Conservation (phyloP, 2,888 invertebrate species). For the Heliconius ethilla region DNA sequence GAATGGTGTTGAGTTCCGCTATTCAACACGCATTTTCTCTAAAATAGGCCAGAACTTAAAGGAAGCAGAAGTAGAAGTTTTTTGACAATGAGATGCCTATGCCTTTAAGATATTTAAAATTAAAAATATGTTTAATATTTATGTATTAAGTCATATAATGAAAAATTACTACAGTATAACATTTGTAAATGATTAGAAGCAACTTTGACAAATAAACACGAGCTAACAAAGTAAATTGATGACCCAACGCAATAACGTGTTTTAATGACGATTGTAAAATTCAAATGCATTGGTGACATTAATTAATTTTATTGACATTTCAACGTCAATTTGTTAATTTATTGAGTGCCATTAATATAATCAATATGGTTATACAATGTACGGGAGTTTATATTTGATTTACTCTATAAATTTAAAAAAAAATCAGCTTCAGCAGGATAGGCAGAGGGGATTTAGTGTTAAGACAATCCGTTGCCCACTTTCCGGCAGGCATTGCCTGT, state of each 20-base stretch:
- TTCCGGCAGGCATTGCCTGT: too few relatives aligned
- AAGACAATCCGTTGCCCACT: too few relatives aligned
- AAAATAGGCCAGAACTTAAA: too few relatives aligned
- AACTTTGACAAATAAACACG: slow-evolving; percentile 33
- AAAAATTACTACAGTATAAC: background rate
- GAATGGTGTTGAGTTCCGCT: too few relatives aligned
- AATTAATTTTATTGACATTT: slow-evolving; percentile 42
- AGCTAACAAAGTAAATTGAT: slow-evolving; percentile 33
- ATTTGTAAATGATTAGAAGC: slow-evolving; percentile 19
- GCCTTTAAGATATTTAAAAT: background rate
- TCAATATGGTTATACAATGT: background rate
- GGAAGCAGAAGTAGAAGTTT: background rate
- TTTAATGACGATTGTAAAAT: slow-evolving; percentile 41
- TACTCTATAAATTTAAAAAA: background rate
- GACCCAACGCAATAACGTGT: slow-evolving; percentile 32
- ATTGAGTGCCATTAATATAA: slow-evolving; percentile 17
- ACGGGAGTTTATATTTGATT: background rate
- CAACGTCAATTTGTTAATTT: slow-evolving; percentile 30
- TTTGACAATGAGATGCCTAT: background rate
- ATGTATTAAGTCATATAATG: background rate
- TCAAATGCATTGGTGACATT: slow-evolving; percentile 38
- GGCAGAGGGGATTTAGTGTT: too few relatives aligned
- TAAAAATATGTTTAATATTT: too few relatives aligned
- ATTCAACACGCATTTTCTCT: too few relatives aligned
- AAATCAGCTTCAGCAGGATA: too few relatives aligned